A percentile compares a stretch with the other conserved stretches of the same genome.
These are phyloP conservation scores for Laupala kohalensis DNA, from an alignment of 1,140 invertebrate genomes.

Conservation along the genomic window DNA sequence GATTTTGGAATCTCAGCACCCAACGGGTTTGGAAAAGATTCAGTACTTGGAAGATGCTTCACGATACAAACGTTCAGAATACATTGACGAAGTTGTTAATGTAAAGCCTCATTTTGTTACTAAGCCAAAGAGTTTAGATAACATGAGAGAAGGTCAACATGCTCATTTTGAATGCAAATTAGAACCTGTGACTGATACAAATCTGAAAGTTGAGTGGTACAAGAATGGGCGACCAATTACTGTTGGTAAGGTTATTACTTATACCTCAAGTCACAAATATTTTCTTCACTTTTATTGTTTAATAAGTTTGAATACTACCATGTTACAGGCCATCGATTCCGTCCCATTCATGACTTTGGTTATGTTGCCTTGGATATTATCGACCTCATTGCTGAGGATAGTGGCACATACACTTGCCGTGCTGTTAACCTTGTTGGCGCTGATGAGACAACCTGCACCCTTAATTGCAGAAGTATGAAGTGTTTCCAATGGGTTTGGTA, in stretches of 20 bases:
- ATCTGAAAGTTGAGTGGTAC: slow-evolving; percentile 87
- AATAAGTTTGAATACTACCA: too few species aligned
- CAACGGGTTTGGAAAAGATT: slow-evolving; percentile 76
- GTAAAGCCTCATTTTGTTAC: slow-evolving; percentile 73
- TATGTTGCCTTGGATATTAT: slow-evolving; percentile 87
- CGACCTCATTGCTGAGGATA: slow-evolving; percentile 84
- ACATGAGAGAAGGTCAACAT: slow-evolving; percentile 78
- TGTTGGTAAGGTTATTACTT: slow-evolving; percentile 38
- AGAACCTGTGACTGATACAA: slow-evolving; percentile 89
- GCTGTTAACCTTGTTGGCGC: slow-evolving; percentile 77
- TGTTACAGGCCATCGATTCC: slow-evolving; percentile 63
- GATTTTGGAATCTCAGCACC: slow-evolving; percentile 71
- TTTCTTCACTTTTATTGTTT: too few species aligned
- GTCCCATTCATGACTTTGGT: slow-evolving; percentile 90
- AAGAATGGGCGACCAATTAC: slow-evolving; percentile 81
- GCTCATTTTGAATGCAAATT: slow-evolving; percentile 97
- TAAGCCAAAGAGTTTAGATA: slow-evolving; percentile 70
- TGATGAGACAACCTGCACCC: slow-evolving; percentile 65
- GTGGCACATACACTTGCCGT: slow-evolving; percentile 83
- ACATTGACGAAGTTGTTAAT: slow-evolving; percentile 69
- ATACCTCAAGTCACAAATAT: too few species aligned
- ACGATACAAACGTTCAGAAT: slow-evolving; percentile 66
- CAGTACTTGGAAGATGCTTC: slow-evolving; percentile 81
- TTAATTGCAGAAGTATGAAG: slow-evolving; percentile 49
- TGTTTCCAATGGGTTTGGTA: not conserved